These are phyloP conservation scores for Eueides isabella DNA, from an alignment of 1,140 invertebrate genomes.

Conservation along the genomic window DNA sequence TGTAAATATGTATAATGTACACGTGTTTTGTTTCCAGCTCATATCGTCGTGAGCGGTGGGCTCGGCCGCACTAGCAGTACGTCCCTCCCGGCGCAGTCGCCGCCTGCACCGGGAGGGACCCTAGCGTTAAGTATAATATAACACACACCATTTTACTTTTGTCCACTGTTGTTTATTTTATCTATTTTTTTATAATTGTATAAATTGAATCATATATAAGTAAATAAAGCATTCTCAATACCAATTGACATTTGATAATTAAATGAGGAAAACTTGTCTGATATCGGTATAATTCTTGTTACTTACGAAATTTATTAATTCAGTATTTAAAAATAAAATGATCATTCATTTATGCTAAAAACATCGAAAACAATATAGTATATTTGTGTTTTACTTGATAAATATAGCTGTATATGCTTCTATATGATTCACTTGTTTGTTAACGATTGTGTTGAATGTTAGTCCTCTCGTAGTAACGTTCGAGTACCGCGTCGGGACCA, in stretches of 20 bases:
- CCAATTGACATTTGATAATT: too few relatives aligned
- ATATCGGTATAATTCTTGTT: too few relatives aligned
- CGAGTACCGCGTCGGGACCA: slow-evolving; percentile 44
- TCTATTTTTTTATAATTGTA: slow-evolving; percentile 27
- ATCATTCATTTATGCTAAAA: too few relatives aligned
- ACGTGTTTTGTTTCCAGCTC: slow-evolving; percentile 52
- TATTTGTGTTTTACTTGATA: too few relatives aligned
- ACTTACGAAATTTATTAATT: too few relatives aligned
- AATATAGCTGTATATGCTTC: too few relatives aligned
- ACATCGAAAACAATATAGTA: too few relatives aligned
- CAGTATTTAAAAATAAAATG: too few relatives aligned
- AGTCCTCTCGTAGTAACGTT: slow-evolving; percentile 10
- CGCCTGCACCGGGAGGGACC: slow-evolving; percentile 3
- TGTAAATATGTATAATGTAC: too few relatives aligned
- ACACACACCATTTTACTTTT: slow-evolving; percentile 25
- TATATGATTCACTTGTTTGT: slow-evolving; percentile 1
- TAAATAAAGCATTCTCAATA: too few relatives aligned
- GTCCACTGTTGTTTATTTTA: slow-evolving; percentile 30
- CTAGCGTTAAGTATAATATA: slow-evolving; percentile 42
- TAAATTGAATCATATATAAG: not conserved
- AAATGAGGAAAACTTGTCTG: too few relatives aligned
- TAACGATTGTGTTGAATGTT: not conserved
- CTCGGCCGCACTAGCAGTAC: slow-evolving; percentile 68
- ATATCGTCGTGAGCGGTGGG: slow-evolving; percentile 78
- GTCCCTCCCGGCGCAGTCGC: slow-evolving; percentile 34